phyloP scores from a whole-genome alignment of 2,113 vertebrate genomes.

The Aphyosemion australe region DNA sequence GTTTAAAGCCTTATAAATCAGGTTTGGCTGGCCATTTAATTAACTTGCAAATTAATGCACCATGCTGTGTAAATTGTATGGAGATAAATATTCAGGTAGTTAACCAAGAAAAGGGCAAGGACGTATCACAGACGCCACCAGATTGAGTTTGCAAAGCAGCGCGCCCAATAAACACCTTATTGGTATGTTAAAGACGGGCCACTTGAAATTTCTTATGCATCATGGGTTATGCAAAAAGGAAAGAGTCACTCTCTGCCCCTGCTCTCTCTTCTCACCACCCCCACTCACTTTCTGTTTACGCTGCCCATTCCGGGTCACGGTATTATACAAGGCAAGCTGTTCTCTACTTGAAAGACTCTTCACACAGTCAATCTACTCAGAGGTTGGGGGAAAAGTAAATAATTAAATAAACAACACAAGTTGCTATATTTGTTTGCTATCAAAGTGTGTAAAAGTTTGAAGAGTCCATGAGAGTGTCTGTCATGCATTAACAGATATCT shows the following conservation, averaged over 20 bases:
- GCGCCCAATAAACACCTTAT: constrained; percentile 42
- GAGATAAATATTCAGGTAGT: constrained; percentile 70
- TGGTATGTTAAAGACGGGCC: constrained; percentile 66
- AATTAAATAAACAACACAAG: background rate
- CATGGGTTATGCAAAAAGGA: constrained; percentile 55
- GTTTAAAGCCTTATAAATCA: constrained; percentile 69
- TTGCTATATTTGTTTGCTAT: background rate
- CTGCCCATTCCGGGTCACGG: constrained; percentile 21
- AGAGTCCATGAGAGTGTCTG: constrained; percentile 7
- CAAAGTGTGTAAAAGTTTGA: constrained; percentile 4
- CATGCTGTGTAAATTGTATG: constrained; percentile 60
- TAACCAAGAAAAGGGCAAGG: constrained; percentile 58
- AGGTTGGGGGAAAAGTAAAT: background rate
- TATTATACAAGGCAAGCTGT: constrained; percentile 21
- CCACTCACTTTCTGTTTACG: constrained; percentile 33
- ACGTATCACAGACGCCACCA: constrained; percentile 47
- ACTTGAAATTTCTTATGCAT: constrained; percentile 72
- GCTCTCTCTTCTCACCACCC: constrained; percentile 22
- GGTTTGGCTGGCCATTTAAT: constrained; percentile 65
- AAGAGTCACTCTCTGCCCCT: constrained; percentile 32
- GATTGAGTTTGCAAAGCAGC: constrained; percentile 47
- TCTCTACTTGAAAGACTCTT: constrained; percentile 11
- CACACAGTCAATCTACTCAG: background rate
- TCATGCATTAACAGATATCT: constrained; percentile 33
- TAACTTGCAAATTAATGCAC: constrained; percentile 75